Base-by-base conservation (phyloP, 2,113 vertebrate species). In the Elephantulus edwardii region DNA sequence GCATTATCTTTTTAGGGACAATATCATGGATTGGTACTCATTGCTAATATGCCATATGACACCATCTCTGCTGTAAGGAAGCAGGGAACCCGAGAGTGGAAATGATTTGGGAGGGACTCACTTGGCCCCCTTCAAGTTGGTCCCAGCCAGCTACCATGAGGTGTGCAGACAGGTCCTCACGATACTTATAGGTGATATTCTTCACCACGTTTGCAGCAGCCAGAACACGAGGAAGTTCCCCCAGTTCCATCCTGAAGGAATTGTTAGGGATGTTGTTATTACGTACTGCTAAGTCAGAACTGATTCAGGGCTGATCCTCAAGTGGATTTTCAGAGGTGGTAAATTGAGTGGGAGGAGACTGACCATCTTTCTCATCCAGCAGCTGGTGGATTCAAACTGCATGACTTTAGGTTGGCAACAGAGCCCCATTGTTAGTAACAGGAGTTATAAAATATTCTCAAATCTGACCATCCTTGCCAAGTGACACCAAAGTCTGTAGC, bases 111-210 rank as follows among this genome's bases (percentile, higher is more conserved):
- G 56, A 90, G 44, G 26, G 0, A 95, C 97, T 92, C 82, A 98
- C 98, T 97, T 99, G 98, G 35, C 98, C 98, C 2, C 98, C 98
- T 7, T 68, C 85, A 52, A 86, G 96, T 48, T 87, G 95, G 97
- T 99, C 98, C 98, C 98, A 99, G 33, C 98, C 98, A 0, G 98
- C 98, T 46, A 99, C 98, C 33, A 99, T 98, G 16, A 99, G 98
- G 83, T 98, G 98, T 0, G 98, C 98, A 0, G 97, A 97, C 66
- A 99, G 94, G 52, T 99, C 98, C 83, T 99, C 98, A 79, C 98
- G 98, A 70, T 99, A 98, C 68, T 98, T 98, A 94, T 99, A 99
- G 5, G 97, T 98, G 90, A 98, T 98, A 83, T 98, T 98, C 77
- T 84, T 98, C 80, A 98, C 98, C 83, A 98, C 91, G 1, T 97